These are phyloP conservation scores for Patella ulyssiponensis DNA, from an alignment of 2,888 invertebrate genomes.

Conservation along the genomic window DNA sequence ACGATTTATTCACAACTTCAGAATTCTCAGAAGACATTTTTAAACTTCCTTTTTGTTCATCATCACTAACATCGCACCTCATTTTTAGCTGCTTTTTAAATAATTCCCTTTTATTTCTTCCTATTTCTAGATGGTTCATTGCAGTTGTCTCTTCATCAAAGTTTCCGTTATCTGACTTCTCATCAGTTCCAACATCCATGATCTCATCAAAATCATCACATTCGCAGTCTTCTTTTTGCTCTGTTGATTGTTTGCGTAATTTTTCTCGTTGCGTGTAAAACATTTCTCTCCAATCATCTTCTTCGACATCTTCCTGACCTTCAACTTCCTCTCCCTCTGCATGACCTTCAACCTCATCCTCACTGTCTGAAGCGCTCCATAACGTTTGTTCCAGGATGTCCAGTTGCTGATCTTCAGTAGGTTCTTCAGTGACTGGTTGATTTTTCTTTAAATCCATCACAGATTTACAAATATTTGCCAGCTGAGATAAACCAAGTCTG, in stretches of 20 bases:
- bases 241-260: not conserved
- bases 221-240: slow-evolving; percentile 11
- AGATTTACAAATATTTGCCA: slow-evolving; percentile 30
- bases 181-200: slow-evolving; percentile 20
- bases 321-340: slow-evolving; percentile 18
- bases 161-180: not conserved
- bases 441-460: slow-evolving; percentile 18
- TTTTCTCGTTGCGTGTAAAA: slow-evolving; percentile 38
- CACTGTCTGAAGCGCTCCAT: not conserved
- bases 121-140: not conserved
- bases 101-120: not conserved
- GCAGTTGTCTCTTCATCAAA: slow-evolving; percentile 8
- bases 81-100: not conserved
- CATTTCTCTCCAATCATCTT: slow-evolving; percentile 40
- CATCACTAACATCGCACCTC: not conserved
- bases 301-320: slow-evolving; percentile 16
- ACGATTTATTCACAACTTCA: slow-evolving; percentile 5
- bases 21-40: slow-evolving; percentile 9
- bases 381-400: slow-evolving; percentile 22
- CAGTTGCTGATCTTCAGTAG: not conserved
- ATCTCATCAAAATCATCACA: not conserved
- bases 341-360: slow-evolving; percentile 13
- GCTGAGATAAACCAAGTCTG: slow-evolving; percentile 36
- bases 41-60: not conserved
- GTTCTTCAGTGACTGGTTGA: not conserved